Percentiles rank a stretch among this genome's conserved stretches.
These are phyloP conservation scores for Morus bassanus DNA, from an alignment of 2,797 vertebrate species.

Conservation along the genomic window DNA sequence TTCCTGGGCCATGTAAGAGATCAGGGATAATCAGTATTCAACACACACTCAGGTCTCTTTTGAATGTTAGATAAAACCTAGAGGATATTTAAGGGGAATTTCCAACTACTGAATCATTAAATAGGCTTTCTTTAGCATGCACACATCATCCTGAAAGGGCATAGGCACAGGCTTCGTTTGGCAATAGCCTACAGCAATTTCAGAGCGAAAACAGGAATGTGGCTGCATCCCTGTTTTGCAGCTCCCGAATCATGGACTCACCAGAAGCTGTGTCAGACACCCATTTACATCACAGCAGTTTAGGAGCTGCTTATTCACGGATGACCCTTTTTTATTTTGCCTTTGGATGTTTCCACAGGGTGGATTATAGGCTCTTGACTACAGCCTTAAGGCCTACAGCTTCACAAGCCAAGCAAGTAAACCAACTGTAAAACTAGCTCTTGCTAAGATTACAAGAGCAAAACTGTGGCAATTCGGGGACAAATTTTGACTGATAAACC, in stretches of 20 bases:
- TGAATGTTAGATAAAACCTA: background rate
- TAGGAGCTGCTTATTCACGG: background rate
- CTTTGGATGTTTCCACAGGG: background rate
- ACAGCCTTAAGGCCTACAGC: background rate
- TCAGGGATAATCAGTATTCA: background rate
- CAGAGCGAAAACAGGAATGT: background rate
- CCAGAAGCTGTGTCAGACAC: background rate
- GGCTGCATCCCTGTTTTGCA: background rate
- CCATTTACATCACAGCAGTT: background rate
- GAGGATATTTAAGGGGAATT: conserved; percentile 1
- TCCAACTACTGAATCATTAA: background rate
- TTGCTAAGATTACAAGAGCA: background rate
- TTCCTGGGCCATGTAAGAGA: background rate
- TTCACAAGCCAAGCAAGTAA: background rate
- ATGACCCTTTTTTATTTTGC: accelerated
- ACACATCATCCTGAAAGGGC: background rate
- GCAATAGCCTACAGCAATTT: background rate
- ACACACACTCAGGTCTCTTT: background rate
- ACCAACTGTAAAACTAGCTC: background rate
- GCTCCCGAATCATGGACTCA: background rate
- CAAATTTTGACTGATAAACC: background rate
- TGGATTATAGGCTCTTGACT: background rate
- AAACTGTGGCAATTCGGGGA: background rate
- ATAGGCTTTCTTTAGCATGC: background rate
- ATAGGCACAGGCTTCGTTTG: background rate